These are phyloP conservation scores for Lophura nycthemera DNA, from an alignment of 2,113 vertebrate species.

Conservation along the genomic window DNA sequence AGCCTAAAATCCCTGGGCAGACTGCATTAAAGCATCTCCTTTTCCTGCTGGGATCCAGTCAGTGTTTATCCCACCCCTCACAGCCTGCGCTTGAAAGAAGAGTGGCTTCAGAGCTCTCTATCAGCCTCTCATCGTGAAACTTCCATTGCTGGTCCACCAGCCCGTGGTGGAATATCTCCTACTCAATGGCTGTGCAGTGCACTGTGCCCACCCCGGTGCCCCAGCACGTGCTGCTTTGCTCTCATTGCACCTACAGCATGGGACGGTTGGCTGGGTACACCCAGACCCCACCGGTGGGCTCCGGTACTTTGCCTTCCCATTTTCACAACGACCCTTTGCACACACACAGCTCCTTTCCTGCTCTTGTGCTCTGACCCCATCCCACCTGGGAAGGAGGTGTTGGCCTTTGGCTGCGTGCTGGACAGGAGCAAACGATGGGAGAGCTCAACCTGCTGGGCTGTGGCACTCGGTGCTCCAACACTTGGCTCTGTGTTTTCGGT, in stretches of 20 bases:
- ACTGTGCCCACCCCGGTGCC: not conserved
- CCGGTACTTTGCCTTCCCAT: rapidly evolving
- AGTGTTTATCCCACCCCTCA: not conserved
- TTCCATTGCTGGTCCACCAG: not conserved
- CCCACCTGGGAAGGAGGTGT: not conserved
- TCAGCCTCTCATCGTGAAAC: not conserved
- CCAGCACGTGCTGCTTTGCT: not conserved
- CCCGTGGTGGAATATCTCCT: slow-evolving; percentile 27
- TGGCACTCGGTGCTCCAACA: too few relatives aligned
- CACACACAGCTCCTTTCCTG: rapidly evolving
- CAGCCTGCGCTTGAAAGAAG: not conserved
- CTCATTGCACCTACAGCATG: rapidly evolving
- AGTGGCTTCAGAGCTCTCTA: not conserved
- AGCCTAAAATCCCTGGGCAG: not conserved
- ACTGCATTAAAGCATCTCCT: not conserved
- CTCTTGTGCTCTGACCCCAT: too few relatives aligned
- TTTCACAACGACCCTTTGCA: not conserved
- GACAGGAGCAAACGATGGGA: not conserved
- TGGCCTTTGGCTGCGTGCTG: not conserved
- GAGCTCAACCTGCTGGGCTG: not conserved
- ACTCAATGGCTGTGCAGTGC: not conserved
- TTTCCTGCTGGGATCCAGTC: not conserved
- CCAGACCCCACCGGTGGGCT: not conserved
- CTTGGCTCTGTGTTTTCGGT: not conserved
- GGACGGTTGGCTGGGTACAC: not conserved